These are phyloP conservation scores for Stegodyphus mimosarum DNA, from an alignment of 1,140 invertebrate species.

Conservation along the genomic window DNA sequence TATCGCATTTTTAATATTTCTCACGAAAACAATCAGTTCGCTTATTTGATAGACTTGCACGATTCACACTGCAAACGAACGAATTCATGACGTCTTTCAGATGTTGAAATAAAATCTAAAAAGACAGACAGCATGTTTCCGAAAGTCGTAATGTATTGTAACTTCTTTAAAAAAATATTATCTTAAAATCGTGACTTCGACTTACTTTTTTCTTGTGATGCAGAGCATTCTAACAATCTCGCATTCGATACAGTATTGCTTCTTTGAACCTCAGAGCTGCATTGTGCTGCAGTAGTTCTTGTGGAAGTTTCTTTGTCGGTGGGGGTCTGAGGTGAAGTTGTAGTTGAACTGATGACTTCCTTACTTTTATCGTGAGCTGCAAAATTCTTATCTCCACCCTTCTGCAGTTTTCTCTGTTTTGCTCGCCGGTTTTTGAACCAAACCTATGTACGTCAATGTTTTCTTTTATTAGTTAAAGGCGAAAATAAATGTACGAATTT, in stretches of 20 bases:
- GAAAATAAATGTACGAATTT: too few relatives aligned
- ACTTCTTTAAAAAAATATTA: too few relatives aligned
- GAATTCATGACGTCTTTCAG: too few relatives aligned
- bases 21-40: too few relatives aligned
- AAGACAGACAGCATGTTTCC: too few relatives aligned
- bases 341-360: slow-evolving; percentile 11
- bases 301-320: slow-evolving; percentile 10
- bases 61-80: too few relatives aligned
- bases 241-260: neutral
- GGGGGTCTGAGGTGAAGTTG: neutral
- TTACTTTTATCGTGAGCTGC: slow-evolving; percentile 26
- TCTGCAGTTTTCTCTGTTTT: slow-evolving; percentile 40
- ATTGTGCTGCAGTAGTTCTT: neutral
- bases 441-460: neutral
- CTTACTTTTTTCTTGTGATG: neutral
- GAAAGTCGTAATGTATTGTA: too few relatives aligned
- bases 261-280: neutral
- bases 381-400: slow-evolving; percentile 29
- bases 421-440: slow-evolving; percentile 49
- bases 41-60: too few relatives aligned
- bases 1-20: too few relatives aligned
- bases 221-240: neutral
- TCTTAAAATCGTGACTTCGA: too few relatives aligned
- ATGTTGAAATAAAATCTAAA: too few relatives aligned
- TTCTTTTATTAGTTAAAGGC: too few relatives aligned